phyloP scores from a whole-genome alignment of 1,140 invertebrate genomes.

The Pygmarrhopalites habei region DNA sequence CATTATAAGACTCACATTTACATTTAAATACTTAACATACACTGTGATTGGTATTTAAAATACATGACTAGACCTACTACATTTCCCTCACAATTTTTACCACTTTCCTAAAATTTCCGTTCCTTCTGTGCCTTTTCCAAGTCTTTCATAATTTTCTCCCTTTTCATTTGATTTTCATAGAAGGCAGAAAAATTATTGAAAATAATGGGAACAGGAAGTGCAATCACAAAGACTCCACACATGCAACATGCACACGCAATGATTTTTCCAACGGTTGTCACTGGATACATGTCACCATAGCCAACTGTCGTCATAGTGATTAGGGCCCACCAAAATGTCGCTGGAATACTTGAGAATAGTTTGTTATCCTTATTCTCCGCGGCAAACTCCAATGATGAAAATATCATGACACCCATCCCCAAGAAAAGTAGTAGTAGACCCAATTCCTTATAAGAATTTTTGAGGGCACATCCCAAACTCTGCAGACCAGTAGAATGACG shows the following conservation, averaged over 20 bases:
- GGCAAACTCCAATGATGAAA: conserved; percentile 97
- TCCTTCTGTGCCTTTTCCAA: too few species aligned
- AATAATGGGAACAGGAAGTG: conserved; percentile 99
- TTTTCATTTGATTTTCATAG: conserved; percentile 99
- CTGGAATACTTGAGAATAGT: conserved; percentile 97
- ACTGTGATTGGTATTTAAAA: too few species aligned
- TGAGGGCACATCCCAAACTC: conserved; percentile 94
- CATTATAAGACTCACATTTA: too few species aligned
- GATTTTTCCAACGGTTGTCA: conserved; percentile 87
- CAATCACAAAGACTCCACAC: conserved; percentile 99
- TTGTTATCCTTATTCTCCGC: conserved; percentile 97
- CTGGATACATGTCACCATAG: conserved; percentile 97
- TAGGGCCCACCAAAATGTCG: conserved; percentile 95
- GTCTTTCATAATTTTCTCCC: conserved; percentile 96
- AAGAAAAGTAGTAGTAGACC: conserved; percentile 97
- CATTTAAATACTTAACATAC: too few species aligned
- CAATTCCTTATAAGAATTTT: conserved; percentile 98
- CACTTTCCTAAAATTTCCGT: too few species aligned
- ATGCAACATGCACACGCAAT: conserved; percentile 99
- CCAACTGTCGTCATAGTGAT: conserved; percentile 99
- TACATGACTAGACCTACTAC: too few species aligned
- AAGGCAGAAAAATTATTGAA: conserved; percentile 99
- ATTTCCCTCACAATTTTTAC: too few species aligned
- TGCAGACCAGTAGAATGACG: conserved; percentile 97
- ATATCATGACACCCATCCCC: conserved; percentile 98